A percentile compares a stretch with the other conserved stretches of the same genome.
Conservation (phyloP, 2,797 vertebrate species). For the Typhlichthys subterraneus region DNA sequence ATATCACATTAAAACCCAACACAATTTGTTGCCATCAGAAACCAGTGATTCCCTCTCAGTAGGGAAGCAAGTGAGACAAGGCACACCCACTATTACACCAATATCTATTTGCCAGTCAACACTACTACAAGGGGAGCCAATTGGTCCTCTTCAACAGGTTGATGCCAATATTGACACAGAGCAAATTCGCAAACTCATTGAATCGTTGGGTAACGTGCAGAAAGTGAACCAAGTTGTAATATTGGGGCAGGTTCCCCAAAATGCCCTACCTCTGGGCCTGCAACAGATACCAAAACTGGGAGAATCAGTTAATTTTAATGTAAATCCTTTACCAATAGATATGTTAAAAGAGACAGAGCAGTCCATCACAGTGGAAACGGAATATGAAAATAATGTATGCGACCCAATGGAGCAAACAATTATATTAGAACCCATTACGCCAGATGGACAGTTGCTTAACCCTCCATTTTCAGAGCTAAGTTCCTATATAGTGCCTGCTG, state of each 20-base stretch:
- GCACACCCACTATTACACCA: constrained; percentile 62
- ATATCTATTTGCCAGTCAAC: constrained; percentile 63
- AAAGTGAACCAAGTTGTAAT: constrained; percentile 81
- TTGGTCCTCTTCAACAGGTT: constrained; percentile 75
- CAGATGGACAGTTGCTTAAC: constrained; percentile 63
- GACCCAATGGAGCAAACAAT: constrained; percentile 67
- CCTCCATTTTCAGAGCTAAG: constrained; percentile 50
- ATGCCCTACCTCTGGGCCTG: constrained; percentile 62
- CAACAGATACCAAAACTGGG: constrained; percentile 54
- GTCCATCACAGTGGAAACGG: constrained; percentile 22
- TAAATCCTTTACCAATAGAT: constrained; percentile 49
- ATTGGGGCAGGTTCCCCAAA: constrained; percentile 70
- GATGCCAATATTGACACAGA: constrained; percentile 78
- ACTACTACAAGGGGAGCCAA: constrained; percentile 65
- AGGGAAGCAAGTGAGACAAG: constrained; percentile 43
- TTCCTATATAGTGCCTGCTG: constrained; percentile 35
- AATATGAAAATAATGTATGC: constrained; percentile 34
- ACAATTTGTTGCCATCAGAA: constrained; percentile 40
- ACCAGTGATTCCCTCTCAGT: constrained; percentile 10
- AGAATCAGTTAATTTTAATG: constrained; percentile 38
- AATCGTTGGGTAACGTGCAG: constrained; percentile 80
- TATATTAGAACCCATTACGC: constrained; percentile 70
- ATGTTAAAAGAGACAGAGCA: constrained; percentile 36
- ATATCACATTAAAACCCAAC: constrained; percentile 76
- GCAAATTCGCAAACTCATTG: constrained; percentile 78